Evolutionary conservation across 2,113 vertebrate genomes (phyloP).

Genomic region (Hippoglossus stenolepis): DNA sequence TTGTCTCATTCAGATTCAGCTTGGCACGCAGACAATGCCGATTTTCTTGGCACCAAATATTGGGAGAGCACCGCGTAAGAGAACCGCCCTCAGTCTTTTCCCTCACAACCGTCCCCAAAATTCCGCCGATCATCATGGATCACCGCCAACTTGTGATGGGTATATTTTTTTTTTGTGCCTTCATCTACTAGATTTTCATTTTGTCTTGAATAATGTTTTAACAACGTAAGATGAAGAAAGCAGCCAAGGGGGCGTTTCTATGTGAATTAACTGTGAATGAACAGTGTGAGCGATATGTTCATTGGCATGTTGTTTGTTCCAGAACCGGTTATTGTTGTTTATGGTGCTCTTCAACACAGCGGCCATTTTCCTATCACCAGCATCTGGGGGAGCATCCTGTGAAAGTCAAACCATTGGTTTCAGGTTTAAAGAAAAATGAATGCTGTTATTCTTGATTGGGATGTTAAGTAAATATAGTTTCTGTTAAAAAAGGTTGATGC

Average conservation of each 20-base stretch:
- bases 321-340: conserved; percentile 3
- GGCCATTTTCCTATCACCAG: conserved; percentile 56
- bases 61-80: conserved; percentile 50
- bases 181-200: conserved; percentile 40
- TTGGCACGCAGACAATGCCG: conserved; percentile 78
- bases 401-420: conserved; percentile 35
- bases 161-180: conserved; percentile 58
- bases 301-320: conserved; percentile 12
- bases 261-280: neutral
- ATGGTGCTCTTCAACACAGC: conserved; percentile 18
- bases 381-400: conserved; percentile 26
- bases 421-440: neutral
- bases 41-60: conserved; percentile 72
- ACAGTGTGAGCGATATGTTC: neutral
- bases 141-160: conserved; percentile 49
- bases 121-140: conserved; percentile 58
- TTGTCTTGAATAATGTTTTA: conserved; percentile 13
- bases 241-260: conserved; percentile 12
- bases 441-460: too few relatives aligned
- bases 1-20: conserved; percentile 75
- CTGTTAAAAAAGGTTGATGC: neutral
- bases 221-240: conserved; percentile 2
- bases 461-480: too few relatives aligned
- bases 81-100: conserved; percentile 53
- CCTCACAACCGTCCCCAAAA: conserved; percentile 37